A percentile compares a stretch with the other conserved stretches of the same genome.
Evolutionary conservation across 2,113 vertebrate genomes (phyloP).

Genomic region (Corythoichthys intestinalis): DNA sequence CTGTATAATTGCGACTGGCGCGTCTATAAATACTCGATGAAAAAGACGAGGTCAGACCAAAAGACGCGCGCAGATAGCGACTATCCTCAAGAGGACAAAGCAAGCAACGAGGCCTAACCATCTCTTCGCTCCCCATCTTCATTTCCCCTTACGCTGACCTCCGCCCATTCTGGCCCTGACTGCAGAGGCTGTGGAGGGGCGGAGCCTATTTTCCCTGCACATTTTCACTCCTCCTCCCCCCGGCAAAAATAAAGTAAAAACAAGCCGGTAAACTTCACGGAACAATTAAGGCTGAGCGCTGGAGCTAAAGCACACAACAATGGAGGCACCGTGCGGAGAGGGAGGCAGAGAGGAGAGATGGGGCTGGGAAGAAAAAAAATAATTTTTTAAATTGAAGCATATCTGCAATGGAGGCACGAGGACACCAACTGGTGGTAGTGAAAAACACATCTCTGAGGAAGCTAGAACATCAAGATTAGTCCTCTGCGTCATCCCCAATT

Average conservation of each 20-base stretch:
- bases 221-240: neutral
- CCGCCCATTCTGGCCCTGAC: slow-evolving; percentile 17
- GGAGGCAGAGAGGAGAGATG: slow-evolving; percentile 14
- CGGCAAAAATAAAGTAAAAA: slow-evolving; percentile 23
- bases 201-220: neutral
- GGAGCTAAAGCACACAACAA: slow-evolving; percentile 62
- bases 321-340: slow-evolving; percentile 51
- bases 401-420: slow-evolving; percentile 72
- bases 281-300: slow-evolving; percentile 64
- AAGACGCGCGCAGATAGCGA: neutral
- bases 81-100: slow-evolving; percentile 22
- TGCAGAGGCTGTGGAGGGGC: neutral
- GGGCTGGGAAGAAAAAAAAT: neutral
- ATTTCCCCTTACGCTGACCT: slow-evolving; percentile 15
- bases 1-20: slow-evolving; percentile 54
- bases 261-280: slow-evolving; percentile 58
- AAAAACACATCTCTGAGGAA: slow-evolving; percentile 38
- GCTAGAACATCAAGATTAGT: neutral
- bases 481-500: neutral
- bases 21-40: slow-evolving; percentile 60
- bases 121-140: slow-evolving; percentile 30
- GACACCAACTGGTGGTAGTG: slow-evolving; percentile 79
- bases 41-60: slow-evolving; percentile 28
- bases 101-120: slow-evolving; percentile 52
- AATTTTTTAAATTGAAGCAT: neutral